phyloP scores from a whole-genome alignment of 2,797 vertebrate species.

The Leucoraja ocellata region DNA sequence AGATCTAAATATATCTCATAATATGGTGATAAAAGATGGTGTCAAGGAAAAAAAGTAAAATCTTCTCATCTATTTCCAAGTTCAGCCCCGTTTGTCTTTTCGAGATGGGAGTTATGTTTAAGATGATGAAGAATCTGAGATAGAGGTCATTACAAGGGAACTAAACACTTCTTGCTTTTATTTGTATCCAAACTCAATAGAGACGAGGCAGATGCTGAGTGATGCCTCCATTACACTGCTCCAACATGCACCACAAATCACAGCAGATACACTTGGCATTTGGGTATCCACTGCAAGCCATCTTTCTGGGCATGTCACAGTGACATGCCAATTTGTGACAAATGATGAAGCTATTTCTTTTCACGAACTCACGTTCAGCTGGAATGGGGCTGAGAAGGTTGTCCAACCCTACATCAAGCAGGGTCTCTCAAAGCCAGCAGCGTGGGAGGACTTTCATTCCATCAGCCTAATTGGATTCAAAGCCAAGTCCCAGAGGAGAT shows the following conservation, averaged over 20 bases:
- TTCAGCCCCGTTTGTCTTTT: background rate
- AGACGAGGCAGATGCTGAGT: background rate
- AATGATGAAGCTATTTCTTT: background rate
- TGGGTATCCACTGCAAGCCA: background rate
- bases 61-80: background rate
- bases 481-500: background rate
- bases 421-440: background rate
- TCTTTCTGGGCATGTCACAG: background rate
- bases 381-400: background rate
- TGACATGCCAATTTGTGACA: background rate
- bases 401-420: background rate
- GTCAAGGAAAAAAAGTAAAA: background rate
- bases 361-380: background rate
- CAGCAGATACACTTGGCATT: background rate
- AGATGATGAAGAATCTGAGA: background rate
- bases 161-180: background rate
- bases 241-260: background rate
- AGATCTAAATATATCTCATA: background rate
- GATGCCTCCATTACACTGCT: background rate
- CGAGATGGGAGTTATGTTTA: background rate
- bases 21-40: conserved; percentile 22
- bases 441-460: background rate
- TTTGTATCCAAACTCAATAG: background rate
- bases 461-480: conserved; percentile 27
- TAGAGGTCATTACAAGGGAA: background rate